Conservation (phyloP, 2,797 vertebrate genomes). For the Sibirionetta formosa region DNA sequence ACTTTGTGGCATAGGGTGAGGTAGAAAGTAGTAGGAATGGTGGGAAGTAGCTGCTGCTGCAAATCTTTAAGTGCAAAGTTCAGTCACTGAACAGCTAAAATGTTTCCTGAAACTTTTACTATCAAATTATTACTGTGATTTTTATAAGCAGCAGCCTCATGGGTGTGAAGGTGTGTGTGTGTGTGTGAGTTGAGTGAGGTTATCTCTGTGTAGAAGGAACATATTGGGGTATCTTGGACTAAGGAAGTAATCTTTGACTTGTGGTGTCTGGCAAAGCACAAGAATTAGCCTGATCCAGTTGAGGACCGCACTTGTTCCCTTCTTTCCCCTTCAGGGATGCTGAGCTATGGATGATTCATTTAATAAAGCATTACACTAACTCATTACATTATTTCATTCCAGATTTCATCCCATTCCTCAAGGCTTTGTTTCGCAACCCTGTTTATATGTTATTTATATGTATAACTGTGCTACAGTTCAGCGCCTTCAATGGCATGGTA, state of each 20-base stretch:
- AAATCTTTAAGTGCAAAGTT: neutral
- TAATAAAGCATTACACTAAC: neutral
- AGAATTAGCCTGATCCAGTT: neutral
- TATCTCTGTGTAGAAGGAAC: neutral
- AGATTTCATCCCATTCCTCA: constrained; percentile 89
- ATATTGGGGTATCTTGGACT: neutral
- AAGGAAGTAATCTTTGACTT: neutral
- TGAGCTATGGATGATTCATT: neutral
- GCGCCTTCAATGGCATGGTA: constrained; percentile 86
- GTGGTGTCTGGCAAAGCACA: neutral
- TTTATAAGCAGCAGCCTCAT: neutral
- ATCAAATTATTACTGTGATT: neutral
- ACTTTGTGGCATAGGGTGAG: neutral
- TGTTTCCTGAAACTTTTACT: neutral
- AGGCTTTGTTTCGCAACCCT: constrained; percentile 82
- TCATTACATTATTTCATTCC: neutral
- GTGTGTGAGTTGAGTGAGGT: neutral
- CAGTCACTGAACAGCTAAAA: neutral
- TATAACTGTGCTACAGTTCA: constrained; percentile 86
- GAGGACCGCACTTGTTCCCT: neutral
- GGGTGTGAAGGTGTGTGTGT: too few relatives aligned
- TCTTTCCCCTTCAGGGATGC: neutral
- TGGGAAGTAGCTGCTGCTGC: neutral
- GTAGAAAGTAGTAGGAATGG: neutral
- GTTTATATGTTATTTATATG: constrained; percentile 88